phyloP scores from a whole-genome alignment of 2,888 invertebrate genomes.

The Xestia xanthographa region DNA sequence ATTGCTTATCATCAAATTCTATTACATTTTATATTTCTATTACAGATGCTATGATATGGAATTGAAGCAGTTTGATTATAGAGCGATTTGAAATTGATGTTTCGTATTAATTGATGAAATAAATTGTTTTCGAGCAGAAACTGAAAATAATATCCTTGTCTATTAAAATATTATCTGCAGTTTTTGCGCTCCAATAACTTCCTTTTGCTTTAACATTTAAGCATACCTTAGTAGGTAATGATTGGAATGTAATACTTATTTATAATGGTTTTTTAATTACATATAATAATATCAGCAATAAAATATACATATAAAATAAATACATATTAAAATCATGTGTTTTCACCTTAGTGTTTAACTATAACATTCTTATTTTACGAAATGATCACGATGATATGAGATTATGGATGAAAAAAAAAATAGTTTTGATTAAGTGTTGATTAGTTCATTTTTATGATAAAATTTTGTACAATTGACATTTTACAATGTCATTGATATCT shows the following conservation, averaged over 20 bases:
- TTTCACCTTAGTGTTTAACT: not conserved
- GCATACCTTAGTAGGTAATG: not conserved
- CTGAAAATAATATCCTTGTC: not conserved
- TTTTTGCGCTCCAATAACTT: not conserved
- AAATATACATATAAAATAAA: not conserved
- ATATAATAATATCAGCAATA: not conserved
- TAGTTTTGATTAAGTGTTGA: not conserved
- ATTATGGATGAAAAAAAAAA: not conserved
- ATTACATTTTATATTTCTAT: constrained; percentile 46
- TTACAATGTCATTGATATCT: not conserved
- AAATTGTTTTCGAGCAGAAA: not conserved
- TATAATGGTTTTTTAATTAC: not conserved
- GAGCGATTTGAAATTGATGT: constrained; percentile 14
- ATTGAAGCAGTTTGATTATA: constrained; percentile 19
- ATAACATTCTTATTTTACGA: not conserved
- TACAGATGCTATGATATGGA: constrained; percentile 44
- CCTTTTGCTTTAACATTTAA: not conserved
- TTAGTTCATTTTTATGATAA: not conserved
- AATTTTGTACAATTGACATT: not conserved
- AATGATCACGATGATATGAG: not conserved
- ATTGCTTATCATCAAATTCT: constrained; percentile 65
- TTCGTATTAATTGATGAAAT: not conserved
- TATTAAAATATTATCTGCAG: not conserved
- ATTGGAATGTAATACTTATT: not conserved
- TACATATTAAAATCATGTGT: not conserved